phyloP scores from a whole-genome alignment of 2,888 invertebrate species.

The Oscheius myriophilus region DNA sequence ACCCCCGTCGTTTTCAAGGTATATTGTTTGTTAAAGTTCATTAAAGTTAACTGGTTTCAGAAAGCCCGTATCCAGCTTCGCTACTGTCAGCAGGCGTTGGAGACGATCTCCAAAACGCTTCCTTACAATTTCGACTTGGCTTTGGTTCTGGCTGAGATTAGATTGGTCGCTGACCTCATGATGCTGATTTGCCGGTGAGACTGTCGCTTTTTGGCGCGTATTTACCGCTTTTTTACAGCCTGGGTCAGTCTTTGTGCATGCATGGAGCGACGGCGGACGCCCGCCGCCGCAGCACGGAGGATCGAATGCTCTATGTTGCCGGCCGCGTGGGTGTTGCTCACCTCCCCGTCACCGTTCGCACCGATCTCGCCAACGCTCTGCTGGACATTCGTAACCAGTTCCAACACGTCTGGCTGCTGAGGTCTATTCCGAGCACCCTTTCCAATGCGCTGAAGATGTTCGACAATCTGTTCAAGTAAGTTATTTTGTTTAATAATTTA shows the following conservation, averaged over 20 bases:
- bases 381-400: constrained; percentile 64
- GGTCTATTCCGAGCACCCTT: constrained; percentile 64
- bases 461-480: constrained; percentile 62
- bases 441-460: constrained; percentile 68
- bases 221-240: constrained; percentile 43
- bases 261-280: constrained; percentile 71
- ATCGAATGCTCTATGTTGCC: constrained; percentile 45
- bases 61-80: constrained; percentile 62
- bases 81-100: constrained; percentile 50
- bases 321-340: constrained; percentile 76
- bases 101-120: constrained; percentile 48
- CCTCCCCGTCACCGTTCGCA: constrained; percentile 77
- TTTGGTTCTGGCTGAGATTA: constrained; percentile 74
- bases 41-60: constrained; percentile 40
- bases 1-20: constrained; percentile 77
- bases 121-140: constrained; percentile 67
- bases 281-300: constrained; percentile 39
- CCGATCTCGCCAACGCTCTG: constrained; percentile 78
- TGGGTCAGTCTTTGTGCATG: constrained; percentile 76
- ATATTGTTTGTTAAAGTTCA: not conserved
- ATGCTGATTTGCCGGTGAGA: constrained; percentile 74
- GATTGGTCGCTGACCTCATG: constrained; percentile 78
- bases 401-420: constrained; percentile 67
- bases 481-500: not conserved
- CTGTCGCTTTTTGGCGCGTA: not conserved